Evolutionary conservation across 2,113 vertebrate genomes (phyloP).

Genomic region (Hippocampus mohnikei): DNA sequence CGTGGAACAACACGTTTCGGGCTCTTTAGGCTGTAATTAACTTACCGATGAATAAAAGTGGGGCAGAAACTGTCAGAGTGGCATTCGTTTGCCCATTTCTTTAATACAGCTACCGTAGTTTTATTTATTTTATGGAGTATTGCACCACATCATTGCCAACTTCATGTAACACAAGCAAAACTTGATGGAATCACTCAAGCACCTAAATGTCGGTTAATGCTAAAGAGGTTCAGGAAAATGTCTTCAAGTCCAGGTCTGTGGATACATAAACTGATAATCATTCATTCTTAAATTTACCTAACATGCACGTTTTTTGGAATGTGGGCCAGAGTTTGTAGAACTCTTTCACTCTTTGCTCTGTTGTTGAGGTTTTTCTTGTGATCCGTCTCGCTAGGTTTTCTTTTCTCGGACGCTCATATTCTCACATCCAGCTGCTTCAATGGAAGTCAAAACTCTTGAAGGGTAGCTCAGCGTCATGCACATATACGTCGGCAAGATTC

Average conservation of each 20-base stretch:
- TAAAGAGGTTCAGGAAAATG: no score
- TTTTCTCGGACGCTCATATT: conserved; percentile 9
- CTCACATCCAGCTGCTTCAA: conserved; percentile 32
- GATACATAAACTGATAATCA: no score
- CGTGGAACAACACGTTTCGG: conserved; percentile 42
- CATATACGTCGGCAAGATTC: conserved; percentile 8
- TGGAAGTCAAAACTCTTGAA: conserved; percentile 50
- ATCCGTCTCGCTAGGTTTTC: background rate
- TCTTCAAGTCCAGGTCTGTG: no score
- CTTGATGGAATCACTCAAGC: no score
- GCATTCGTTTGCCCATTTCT: no score
- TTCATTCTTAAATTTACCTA: no score
- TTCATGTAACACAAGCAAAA: background rate
- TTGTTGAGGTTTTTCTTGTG: background rate
- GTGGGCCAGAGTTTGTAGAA: no score
- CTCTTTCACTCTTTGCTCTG: background rate
- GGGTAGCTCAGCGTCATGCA: conserved; percentile 56
- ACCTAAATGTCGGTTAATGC: no score
- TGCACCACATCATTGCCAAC: no score
- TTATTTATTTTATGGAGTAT: no score
- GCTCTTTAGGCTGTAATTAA: conserved; percentile 29
- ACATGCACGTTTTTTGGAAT: background rate
- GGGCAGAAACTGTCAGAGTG: background rate
- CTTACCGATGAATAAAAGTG: conserved; percentile 21
- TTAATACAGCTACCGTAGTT: no score